A percentile compares a stretch with the other conserved stretches of the same genome.
Conservation (phyloP, 2,113 vertebrate species). For the Sterrhoptilus dennistouni region DNA sequence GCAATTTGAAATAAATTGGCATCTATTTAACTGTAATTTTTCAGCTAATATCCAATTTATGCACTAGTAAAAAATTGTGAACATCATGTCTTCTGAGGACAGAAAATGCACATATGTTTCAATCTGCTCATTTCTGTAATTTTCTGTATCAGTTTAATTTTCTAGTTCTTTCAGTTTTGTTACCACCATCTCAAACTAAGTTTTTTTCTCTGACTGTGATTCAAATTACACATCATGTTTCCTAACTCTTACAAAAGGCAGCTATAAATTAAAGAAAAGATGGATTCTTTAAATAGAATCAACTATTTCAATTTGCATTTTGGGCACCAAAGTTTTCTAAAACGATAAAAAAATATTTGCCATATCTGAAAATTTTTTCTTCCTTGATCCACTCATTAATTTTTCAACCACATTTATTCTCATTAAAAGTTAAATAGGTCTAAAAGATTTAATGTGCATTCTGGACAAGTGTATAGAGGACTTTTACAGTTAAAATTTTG, state of each 20-base stretch:
- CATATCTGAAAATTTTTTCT: neutral
- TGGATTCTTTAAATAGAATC: neutral
- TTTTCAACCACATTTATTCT: neutral
- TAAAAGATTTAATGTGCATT: neutral
- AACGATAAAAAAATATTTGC: neutral
- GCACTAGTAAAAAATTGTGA: neutral
- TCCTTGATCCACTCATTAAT: neutral
- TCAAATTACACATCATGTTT: neutral
- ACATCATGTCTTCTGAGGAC: neutral
- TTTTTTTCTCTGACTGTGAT: neutral
- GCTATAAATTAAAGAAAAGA: neutral
- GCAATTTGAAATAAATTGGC: neutral
- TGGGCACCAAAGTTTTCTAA: neutral
- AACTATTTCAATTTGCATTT: neutral
- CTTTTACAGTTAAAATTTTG: neutral
- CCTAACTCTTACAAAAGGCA: neutral
- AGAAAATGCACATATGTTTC: neutral
- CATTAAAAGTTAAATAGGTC: constrained; percentile 6
- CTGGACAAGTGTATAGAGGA: neutral
- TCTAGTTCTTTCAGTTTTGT: neutral
- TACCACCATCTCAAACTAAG: neutral
- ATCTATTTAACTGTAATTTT: neutral
- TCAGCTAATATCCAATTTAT: neutral
- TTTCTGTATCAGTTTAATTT: neutral
- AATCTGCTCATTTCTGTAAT: neutral